Conservation (phyloP, 2,797 vertebrate species). For the Coracias cyanogaster region DNA sequence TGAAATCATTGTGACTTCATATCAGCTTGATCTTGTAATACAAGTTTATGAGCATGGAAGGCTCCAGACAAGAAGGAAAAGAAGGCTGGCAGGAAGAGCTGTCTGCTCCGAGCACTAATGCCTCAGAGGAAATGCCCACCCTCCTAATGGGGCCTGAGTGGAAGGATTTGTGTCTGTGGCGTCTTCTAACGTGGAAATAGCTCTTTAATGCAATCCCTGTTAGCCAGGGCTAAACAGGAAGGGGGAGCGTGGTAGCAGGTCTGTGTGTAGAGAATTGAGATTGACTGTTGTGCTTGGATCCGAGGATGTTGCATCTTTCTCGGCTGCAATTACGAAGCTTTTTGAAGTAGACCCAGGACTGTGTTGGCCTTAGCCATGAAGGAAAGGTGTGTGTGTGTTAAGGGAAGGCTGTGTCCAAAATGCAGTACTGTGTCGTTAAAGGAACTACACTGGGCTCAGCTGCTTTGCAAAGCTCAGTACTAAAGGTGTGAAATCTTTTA, state of each 20-base stretch:
- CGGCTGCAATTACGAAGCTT: accelerated
- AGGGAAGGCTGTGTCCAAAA: background rate
- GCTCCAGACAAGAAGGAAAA: background rate
- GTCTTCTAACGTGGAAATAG: background rate
- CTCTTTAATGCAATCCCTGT: background rate
- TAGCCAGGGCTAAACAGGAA: background rate
- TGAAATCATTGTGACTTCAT: constrained; percentile 36
- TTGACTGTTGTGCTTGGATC: background rate
- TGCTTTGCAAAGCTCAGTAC: background rate
- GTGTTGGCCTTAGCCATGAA: background rate
- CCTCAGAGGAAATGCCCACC: background rate
- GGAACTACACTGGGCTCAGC: background rate
- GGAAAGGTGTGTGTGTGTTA: background rate
- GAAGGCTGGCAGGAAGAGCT: background rate
- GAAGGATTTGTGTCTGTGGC: background rate
- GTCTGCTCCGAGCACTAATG: background rate
- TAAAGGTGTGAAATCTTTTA: background rate
- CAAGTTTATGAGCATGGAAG: background rate
- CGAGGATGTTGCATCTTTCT: accelerated
- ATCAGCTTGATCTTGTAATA: background rate
- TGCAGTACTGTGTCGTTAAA: too few species aligned
- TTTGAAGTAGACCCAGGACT: background rate
- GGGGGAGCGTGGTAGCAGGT: background rate
- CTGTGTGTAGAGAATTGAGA: background rate
- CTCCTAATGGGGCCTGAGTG: background rate